Conservation (phyloP, 2,113 vertebrate genomes). For the Propithecus coquereli region DNA sequence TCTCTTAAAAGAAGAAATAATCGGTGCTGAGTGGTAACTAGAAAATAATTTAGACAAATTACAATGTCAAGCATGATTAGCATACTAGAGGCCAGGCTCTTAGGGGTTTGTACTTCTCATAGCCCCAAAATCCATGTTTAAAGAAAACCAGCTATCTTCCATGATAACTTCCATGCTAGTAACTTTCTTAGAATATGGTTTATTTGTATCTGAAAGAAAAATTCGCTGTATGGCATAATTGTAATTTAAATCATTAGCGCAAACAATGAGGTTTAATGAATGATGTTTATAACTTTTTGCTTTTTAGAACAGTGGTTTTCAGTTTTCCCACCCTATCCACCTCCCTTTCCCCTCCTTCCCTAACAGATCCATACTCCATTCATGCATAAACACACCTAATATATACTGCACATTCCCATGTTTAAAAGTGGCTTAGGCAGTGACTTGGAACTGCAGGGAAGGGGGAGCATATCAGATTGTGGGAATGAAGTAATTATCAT, state of each 20-base stretch:
- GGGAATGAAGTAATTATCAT: not conserved
- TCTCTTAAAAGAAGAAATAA: not conserved
- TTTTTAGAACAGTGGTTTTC: slow-evolving; percentile 11
- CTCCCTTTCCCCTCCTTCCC: not conserved
- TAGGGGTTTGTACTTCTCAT: not conserved
- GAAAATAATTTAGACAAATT: slow-evolving; percentile 22
- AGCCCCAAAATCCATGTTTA: not conserved
- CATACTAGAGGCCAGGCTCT: not conserved
- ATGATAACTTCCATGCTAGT: not conserved
- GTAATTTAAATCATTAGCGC: slow-evolving; percentile 12
- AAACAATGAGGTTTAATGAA: not conserved
- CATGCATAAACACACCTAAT: not conserved
- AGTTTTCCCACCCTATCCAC: not conserved
- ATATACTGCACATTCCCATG: not conserved
- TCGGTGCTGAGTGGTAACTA: not conserved
- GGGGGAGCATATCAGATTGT: not conserved
- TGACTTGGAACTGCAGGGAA: not conserved
- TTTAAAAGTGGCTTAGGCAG: slow-evolving; percentile 16
- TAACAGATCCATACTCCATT: not conserved
- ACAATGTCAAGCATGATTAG: not conserved
- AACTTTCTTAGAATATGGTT: not conserved
- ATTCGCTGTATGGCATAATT: not conserved
- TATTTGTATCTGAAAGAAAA: not conserved
- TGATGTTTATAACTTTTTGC: not conserved
- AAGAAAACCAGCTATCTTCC: not conserved